These are phyloP conservation scores for Catamblyrhynchus diadema DNA, from an alignment of 2,797 vertebrate genomes.

Conservation along the genomic window DNA sequence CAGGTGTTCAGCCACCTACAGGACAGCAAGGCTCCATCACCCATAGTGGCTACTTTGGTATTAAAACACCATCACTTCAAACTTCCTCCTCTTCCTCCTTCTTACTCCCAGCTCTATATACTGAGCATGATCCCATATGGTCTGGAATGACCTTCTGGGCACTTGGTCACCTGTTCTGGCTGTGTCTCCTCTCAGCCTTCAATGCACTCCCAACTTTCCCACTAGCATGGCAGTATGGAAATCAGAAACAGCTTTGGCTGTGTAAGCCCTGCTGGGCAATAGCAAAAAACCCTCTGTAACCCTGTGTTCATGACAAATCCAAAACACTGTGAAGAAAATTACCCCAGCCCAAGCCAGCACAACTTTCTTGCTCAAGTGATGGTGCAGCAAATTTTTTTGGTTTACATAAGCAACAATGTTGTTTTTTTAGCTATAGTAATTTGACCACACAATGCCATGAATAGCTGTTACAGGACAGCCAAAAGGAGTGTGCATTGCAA, in stretches of 20 bases:
- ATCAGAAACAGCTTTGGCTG: neutral
- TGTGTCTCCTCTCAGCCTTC: neutral
- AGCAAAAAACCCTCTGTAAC: neutral
- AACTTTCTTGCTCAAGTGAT: neutral
- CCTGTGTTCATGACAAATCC: neutral
- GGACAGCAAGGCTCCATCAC: neutral
- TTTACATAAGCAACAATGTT: neutral
- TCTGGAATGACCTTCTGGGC: neutral
- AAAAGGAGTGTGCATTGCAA: neutral
- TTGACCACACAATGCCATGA: rapidly evolving
- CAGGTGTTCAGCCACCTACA: neutral
- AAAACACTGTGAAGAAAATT: neutral
- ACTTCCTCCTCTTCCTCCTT: neutral
- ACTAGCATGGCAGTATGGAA: rapidly evolving
- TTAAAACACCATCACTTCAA: neutral
- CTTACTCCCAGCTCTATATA: neutral
- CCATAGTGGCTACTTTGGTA: too few species aligned
- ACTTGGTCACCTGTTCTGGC: neutral
- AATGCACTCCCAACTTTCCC: too few species aligned
- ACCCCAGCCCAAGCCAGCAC: neutral
- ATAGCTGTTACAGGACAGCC: neutral
- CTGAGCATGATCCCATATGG: neutral
- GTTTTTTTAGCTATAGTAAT: neutral
- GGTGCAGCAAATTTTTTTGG: rapidly evolving
- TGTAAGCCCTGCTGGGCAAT: neutral